These are phyloP conservation scores for Acrossocheilus fasciatus DNA, from an alignment of 2,797 vertebrate species.

Conservation along the genomic window DNA sequence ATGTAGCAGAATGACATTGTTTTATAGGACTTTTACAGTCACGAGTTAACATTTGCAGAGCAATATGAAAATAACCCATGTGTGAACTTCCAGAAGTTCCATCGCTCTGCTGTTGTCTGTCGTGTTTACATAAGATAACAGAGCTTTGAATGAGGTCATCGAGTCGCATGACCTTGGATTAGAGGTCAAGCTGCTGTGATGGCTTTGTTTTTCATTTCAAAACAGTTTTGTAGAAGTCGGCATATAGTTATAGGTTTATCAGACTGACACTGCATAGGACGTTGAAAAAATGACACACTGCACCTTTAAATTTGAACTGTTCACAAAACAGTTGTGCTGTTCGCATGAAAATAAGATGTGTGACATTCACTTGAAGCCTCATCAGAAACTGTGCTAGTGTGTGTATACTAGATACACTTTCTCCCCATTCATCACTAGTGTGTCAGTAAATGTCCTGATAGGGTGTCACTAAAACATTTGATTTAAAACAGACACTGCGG, in stretches of 20 bases:
- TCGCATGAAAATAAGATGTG: neutral
- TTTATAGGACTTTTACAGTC: neutral
- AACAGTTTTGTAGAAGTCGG: neutral
- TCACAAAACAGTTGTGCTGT: neutral
- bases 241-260: neutral
- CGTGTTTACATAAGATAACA: constrained; percentile 39
- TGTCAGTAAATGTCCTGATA: neutral
- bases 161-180: constrained; percentile 45
- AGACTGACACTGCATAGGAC: neutral
- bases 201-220: neutral
- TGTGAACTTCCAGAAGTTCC: constrained; percentile 21
- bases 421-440: too few relatives aligned
- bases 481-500: neutral
- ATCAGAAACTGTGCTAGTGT: neutral
- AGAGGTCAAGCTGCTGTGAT: constrained; percentile 16
- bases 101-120: neutral
- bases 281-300: neutral
- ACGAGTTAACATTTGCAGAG: neutral
- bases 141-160: constrained; percentile 21
- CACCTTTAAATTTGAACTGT: neutral
- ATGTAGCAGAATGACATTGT: neutral
- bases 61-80: neutral
- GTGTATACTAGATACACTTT: constrained; percentile 7
- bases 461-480: neutral
- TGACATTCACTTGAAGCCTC: neutral